Base-by-base conservation (phyloP, 2,888 invertebrate species). In the Alitta virens region DNA sequence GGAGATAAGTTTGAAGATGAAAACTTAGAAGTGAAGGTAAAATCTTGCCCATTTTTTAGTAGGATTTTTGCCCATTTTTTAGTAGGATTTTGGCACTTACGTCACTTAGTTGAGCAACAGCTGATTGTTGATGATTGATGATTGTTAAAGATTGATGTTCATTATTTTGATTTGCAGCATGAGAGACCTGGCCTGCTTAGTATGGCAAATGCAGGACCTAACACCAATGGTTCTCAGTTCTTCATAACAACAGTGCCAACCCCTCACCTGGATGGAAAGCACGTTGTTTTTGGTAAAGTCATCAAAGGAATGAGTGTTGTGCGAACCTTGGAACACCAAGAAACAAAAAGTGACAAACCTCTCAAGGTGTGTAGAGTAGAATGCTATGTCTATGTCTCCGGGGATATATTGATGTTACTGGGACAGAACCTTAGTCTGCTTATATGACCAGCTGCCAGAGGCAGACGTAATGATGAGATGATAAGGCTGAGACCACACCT, bases 221-320 rank as follows among this genome's bases (percentile, higher is more conserved):
- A 76, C 55, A 79, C 78, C 1, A 80, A 80, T 68, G 79, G 80
- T 14, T 79, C 78, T 27, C 80, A 80, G 69, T 80, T 80, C 70
- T 78, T 78, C 68, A 87, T 87, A 63, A 90, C 91, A 0, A 87
- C 89, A 0, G 88, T 87, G 1, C 86, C 88, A 1, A 90, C 91
- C 74, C 83, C 86, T 0, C 92, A 93, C 77, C 83, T 94, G 52
- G 90, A 94, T 79, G 88, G 87, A 3, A 88, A 86, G 18, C 91
- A 94, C 80, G 92, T 93, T 1, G 91, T 89, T 25, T 91, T 92
- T 76, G 94, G 93, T 0, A 86, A 85, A 67, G 90, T 94, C n/a
- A 72, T 88, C 18, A 89, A 88, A 68, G 94, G 94, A 0, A 82
- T 91, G 56, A 88, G 88, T 25, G 83, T 90, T 1, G 85, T 91